Evolutionary conservation across 2,888 invertebrate species (phyloP), one percentile per base, ranked within the genome.

Genomic region (Rhagonycha lutea): DNA sequence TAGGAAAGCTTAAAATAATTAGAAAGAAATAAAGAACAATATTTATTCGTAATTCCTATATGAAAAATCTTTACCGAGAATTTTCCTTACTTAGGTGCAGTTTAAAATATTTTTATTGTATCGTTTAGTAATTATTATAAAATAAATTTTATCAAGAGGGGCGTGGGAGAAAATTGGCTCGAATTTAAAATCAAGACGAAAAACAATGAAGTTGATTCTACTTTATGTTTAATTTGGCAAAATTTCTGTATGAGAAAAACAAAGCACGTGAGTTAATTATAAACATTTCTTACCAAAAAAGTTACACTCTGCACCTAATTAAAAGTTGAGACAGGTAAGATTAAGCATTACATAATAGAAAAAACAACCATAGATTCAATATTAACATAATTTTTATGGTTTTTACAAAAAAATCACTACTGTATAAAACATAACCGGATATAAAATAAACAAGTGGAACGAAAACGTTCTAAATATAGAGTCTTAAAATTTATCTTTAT

Each of bases 371-470:
- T 47, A 47, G 47, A 47, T 47, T 47, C 47, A 47, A 47, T 47
- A 47, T 47, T 47, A 47, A 47, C 47, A 47, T 47, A 47, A 47
- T 47, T 47, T 47, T 47, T 47, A 47, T 47, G n/a, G n/a, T 47
- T 47, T 47, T 47, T n/a, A n/a, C 47, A 8, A 47, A 47, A 47
- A 47, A 47, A 47, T 47, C 47, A 47, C 47, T 23, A 69, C 61
- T 69, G 61, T 24, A 10, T 61, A 61, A 69, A 69, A 69, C 61
- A 61, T 61, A 69, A 69, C 69, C 60, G 69, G 69, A 69, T 69
- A 61, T 26, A 69, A 26, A 61, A 61, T 14, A 69, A 69, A 23
- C 14, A 14, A 24, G 24, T 61, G 69, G 69, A 69, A 69, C 69
- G 61, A 47, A 69, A 68, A 24, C 23, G 18, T 24, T 65, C 26